Evolutionary conservation across 2,888 invertebrate genomes (phyloP).

Genomic region (Amblyteles armatorius): DNA sequence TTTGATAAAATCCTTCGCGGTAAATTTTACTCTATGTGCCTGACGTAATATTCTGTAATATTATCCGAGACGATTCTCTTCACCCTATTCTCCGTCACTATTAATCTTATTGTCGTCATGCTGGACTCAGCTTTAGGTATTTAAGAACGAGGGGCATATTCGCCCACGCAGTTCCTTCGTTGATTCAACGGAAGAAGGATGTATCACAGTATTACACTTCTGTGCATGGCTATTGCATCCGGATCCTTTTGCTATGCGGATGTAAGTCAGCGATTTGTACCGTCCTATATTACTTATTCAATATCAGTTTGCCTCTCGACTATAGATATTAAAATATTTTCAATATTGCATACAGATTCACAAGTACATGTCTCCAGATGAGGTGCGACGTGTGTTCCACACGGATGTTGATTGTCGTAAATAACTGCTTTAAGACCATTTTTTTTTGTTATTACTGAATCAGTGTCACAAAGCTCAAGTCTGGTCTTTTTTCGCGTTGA

Average conservation of each 20-base stretch:
- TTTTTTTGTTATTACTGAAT: not conserved
- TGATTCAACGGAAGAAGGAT: not conserved
- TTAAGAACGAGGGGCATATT: not conserved
- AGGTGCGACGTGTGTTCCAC: conserved; percentile 31
- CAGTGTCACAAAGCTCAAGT: not conserved
- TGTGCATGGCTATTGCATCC: conserved; percentile 8
- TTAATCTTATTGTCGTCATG: not conserved
- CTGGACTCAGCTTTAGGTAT: not conserved
- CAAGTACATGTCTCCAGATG: conserved; percentile 37
- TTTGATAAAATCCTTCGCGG: not conserved
- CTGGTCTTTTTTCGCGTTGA: not conserved
- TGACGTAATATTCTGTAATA: not conserved
- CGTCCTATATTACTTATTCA: not conserved
- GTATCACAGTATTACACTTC: not conserved
- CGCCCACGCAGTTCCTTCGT: not conserved
- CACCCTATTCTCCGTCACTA: not conserved
- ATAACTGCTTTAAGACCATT: not conserved
- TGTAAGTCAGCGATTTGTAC: not conserved
- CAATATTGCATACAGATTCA: conserved; percentile 39
- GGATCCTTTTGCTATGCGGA: not conserved
- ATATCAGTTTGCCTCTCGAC: not conserved
- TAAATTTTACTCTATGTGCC: not conserved
- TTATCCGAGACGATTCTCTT: not conserved
- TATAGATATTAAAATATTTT: not conserved
- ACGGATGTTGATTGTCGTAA: conserved; percentile 38